Percentiles rank a stretch among this genome's conserved stretches.
Conservation (phyloP, 2,113 vertebrate species). For the Apistogramma diplotaenia region DNA sequence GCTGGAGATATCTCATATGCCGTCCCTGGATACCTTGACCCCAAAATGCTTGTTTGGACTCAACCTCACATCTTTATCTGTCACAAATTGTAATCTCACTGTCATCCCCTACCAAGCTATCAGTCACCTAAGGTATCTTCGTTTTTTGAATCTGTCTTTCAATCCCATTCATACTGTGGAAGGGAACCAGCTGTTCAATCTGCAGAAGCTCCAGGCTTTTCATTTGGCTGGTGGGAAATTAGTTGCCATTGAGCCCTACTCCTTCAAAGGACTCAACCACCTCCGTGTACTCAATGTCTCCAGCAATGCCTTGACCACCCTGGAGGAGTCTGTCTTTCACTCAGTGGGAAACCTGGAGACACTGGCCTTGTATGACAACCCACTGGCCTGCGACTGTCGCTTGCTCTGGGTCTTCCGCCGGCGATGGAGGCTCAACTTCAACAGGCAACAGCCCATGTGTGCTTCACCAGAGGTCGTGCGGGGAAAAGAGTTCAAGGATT, state of each 20-base stretch:
- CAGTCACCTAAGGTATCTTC: conserved; percentile 92
- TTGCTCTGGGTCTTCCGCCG: conserved; percentile 97
- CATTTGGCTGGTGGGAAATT: conserved; percentile 93
- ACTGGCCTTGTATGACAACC: conserved; percentile 92
- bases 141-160: conserved; percentile 95
- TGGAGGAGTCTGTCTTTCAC: conserved; percentile 95
- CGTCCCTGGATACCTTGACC: conserved; percentile 91
- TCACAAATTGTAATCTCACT: conserved; percentile 93
- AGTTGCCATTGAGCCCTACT: conserved; percentile 88
- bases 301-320: conserved; percentile 87
- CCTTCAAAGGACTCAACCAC: conserved; percentile 94
- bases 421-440: conserved; percentile 95
- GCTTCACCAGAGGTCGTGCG: conserved; percentile 86
- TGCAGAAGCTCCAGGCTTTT: conserved; percentile 93
- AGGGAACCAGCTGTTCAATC: conserved; percentile 90
- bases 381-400: conserved; percentile 94
- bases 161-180: conserved; percentile 91
- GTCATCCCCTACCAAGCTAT: conserved; percentile 91
- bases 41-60: conserved; percentile 93
- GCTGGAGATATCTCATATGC: conserved; percentile 93
- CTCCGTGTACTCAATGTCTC: conserved; percentile 94
- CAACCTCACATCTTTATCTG: conserved; percentile 92
- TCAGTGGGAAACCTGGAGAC: conserved; percentile 97
- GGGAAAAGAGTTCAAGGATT: conserved; percentile 98
- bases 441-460: conserved; percentile 92